These are phyloP conservation scores for Galaxea fascicularis DNA, from an alignment of 92 coral and sea anemone genomes.

Conservation along the genomic window DNA sequence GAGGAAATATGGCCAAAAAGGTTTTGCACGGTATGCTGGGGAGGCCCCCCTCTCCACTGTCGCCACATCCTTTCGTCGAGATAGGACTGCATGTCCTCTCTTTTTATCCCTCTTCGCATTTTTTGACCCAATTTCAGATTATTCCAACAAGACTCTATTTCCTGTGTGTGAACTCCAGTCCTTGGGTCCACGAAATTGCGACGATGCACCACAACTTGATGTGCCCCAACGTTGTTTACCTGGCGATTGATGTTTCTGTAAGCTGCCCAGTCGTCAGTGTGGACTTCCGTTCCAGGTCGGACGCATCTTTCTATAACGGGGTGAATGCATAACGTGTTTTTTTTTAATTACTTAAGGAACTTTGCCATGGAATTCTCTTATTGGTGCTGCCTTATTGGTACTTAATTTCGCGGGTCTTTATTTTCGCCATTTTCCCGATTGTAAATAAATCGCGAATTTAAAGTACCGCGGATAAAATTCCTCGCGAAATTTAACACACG, in stretches of 20 bases:
- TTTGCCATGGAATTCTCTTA: no score
- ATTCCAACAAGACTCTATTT: slow-evolving; percentile 41
- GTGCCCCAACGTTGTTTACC: slow-evolving; percentile 19
- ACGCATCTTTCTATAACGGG: slow-evolving; percentile 43
- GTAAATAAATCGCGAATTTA: no score
- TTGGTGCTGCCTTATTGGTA: no score
- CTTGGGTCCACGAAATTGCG: slow-evolving; percentile 36
- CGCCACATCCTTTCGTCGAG: no score
- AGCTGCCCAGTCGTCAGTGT: slow-evolving; percentile 48
- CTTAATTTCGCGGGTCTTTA: no score
- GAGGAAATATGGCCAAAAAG: neutral
- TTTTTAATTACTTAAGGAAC: no score
- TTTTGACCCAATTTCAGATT: slow-evolving; percentile 22
- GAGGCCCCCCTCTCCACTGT: slow-evolving; percentile 37
- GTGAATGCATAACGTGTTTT: slow-evolving; percentile 11
- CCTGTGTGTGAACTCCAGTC: slow-evolving; percentile 48
- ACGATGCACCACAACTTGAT: slow-evolving; percentile 3
- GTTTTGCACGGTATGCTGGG: slow-evolving; percentile 5
- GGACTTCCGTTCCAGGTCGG: slow-evolving; percentile 52
- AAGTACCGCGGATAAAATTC: no score
- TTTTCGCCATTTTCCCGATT: no score
- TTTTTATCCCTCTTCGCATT: slow-evolving; percentile 3
- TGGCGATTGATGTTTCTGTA: slow-evolving; percentile 48
- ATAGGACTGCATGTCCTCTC: slow-evolving; percentile 7
- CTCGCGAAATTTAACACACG: no score